Conservation (phyloP, 2,113 vertebrate genomes). For the Sus scrofa region DNA sequence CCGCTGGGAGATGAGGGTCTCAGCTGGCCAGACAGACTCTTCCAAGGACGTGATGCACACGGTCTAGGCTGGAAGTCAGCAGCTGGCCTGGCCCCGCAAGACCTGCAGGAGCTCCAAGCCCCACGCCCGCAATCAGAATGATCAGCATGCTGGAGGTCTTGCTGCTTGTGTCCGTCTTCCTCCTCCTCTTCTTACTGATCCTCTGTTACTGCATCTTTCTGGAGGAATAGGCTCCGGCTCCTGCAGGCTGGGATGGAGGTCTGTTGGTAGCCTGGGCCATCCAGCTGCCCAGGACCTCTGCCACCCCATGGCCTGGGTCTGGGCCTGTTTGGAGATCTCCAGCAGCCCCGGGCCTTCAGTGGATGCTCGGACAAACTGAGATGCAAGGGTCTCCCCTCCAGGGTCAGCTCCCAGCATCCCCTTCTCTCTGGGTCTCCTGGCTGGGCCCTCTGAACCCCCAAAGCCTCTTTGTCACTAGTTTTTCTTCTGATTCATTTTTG, state of each 20-base stretch:
- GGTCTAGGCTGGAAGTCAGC: neutral
- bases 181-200: neutral
- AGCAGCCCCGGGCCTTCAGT: neutral
- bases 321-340: neutral
- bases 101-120: neutral
- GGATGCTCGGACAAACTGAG: neutral
- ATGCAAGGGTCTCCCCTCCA: neutral
- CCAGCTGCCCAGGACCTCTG: neutral
- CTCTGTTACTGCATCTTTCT: conserved; percentile 44
- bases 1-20: neutral
- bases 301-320: neutral
- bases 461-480: neutral
- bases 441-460: neutral
- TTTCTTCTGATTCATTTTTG: neutral
- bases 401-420: neutral
- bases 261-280: neutral
- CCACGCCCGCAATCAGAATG: neutral
- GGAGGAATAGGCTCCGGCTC: neutral
- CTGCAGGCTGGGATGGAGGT: neutral
- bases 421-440: neutral
- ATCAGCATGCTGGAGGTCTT: neutral
- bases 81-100: neutral
- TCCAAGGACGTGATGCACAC: neutral
- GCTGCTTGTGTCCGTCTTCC: neutral
- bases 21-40: neutral